Evolutionary conservation across 2,113 vertebrate species (phyloP).

Genomic region (Myanophis thanlyinensis): DNA sequence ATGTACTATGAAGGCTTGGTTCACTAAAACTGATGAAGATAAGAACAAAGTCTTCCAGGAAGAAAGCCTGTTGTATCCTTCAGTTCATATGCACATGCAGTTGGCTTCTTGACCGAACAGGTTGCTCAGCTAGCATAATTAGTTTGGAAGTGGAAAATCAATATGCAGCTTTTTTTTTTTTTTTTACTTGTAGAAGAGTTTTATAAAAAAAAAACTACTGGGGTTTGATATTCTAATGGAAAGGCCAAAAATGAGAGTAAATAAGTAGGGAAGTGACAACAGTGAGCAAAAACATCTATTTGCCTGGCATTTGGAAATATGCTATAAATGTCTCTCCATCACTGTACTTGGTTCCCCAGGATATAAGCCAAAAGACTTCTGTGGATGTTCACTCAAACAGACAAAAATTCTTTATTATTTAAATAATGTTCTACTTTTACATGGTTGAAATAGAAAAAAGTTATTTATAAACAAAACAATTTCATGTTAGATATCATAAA

Average conservation of each 20-base stretch:
- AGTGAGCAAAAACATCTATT: not conserved
- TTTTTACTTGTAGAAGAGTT: conserved; percentile 12
- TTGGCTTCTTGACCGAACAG: conserved; percentile 14
- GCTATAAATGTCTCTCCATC: not conserved
- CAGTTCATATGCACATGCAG: not conserved
- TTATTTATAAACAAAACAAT: not conserved
- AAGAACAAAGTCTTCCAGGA: conserved; percentile 42
- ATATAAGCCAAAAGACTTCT: not conserved
- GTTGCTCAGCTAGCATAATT: not conserved
- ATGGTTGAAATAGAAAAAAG: conserved; percentile 1
- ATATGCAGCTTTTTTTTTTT: not conserved
- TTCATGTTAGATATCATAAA: not conserved
- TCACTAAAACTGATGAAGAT: conserved; percentile 70
- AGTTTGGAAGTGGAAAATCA: not conserved
- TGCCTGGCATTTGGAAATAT: not conserved
- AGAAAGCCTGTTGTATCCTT: conserved; percentile 25
- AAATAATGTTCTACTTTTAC: not conserved
- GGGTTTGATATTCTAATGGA: not conserved
- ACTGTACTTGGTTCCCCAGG: not conserved
- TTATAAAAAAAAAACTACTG: not conserved
- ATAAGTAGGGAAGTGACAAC: conserved; percentile 2
- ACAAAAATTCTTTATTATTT: not conserved
- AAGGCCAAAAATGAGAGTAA: conserved; percentile 15
- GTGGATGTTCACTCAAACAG: not conserved
- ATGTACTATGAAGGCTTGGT: conserved; percentile 70